Evolutionary conservation across 1,140 invertebrate genomes (phyloP), one percentile per base, ranked within the genome.

Genomic region (Catajapyx aquilonaris): DNA sequence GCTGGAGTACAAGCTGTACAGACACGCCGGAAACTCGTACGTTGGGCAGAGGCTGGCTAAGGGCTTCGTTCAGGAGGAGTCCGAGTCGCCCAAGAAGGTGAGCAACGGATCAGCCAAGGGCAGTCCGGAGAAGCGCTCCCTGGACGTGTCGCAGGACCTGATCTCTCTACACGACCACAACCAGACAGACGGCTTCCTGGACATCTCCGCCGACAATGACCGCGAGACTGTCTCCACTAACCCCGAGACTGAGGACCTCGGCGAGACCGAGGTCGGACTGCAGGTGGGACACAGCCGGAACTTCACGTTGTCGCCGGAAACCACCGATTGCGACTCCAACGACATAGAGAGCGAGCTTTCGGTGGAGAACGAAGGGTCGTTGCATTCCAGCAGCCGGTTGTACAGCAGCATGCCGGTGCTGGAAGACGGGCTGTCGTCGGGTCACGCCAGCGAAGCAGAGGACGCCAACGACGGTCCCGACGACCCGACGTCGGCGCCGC

Each of bases 301-400:
- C 56, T 90, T 91, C 51, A 87, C 84, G 1, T 62, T 91, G 4
- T 93, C 85, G 18, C 85, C 87, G 2, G 87, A 93, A 60, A 86
- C 83, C 32, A 94, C 86, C n/a, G 87, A 93, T 49, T 90, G 84
- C 56, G 86, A 88, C 53, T 86, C 80, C 46, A 81, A 83, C 49
- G 83, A 87, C 51, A 62, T 86, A 34, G 81, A 86, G 48, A 85
- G 80, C 50, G 72, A 78, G 47, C 66, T 76, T 34, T 77, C 74
- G 16, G 61, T 78, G 19, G 47, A 50, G 20, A 49, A 51, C 36
- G 53, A 56, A 37, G 63, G 59, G 7, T 57, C 56, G 28, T 28
- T 53, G 20, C 48, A 54, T 38, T 50, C 51, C 5, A 47, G 44
- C 11, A 47, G 48, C 34, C 57, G 64, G 48, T 57, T 70, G 47